These are phyloP conservation scores for Cynocephalus volans DNA, from an alignment of 2,113 vertebrate species.

Conservation along the genomic window DNA sequence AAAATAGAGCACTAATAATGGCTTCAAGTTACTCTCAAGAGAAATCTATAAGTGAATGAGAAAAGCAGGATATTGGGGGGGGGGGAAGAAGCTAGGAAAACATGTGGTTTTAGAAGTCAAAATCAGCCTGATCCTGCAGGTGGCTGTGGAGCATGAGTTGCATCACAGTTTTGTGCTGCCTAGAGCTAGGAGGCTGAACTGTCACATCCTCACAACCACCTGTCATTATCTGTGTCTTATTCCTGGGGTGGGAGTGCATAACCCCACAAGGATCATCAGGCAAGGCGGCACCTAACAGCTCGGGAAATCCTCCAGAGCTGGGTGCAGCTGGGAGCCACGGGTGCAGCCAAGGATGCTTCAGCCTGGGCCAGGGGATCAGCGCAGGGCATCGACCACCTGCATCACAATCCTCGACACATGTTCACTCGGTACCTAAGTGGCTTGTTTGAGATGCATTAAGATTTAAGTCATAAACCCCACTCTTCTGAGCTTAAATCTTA, in stretches of 20 bases:
- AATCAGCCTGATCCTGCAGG: too few relatives aligned
- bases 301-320: background rate
- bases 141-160: accelerated
- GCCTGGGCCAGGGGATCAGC: accelerated
- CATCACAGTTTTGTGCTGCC: accelerated
- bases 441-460: background rate
- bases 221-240: accelerated
- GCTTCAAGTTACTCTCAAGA: background rate
- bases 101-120: background rate
- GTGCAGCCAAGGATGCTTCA: background rate
- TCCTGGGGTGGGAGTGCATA: accelerated
- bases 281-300: background rate
- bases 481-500: background rate
- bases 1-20: background rate
- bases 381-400: accelerated
- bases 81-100: background rate
- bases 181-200: background rate
- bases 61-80: background rate
- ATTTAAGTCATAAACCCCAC: background rate
- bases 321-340: accelerated
- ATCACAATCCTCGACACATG: background rate
- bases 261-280: background rate
- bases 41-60: background rate
- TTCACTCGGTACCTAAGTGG: background rate
- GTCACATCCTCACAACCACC: accelerated